phyloP scores from a whole-genome alignment of 2,888 invertebrate species.

The Fissipunctia ypsillon region DNA sequence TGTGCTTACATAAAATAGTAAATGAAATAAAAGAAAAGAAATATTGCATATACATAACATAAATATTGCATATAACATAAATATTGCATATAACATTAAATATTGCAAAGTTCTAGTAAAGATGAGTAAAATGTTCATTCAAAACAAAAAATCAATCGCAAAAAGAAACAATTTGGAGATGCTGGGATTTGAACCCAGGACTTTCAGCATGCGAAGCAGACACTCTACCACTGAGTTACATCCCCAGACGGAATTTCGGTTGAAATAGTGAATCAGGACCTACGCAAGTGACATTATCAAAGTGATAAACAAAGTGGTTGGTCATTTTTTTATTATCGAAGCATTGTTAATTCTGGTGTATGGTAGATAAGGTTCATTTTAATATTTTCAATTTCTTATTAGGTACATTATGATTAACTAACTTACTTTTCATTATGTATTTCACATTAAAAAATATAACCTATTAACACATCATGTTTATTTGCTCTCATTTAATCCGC shows the following conservation, averaged over 20 bases:
- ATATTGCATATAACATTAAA: too few species aligned
- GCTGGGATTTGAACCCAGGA: constrained; percentile 92
- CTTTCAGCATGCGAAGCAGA: constrained; percentile 93
- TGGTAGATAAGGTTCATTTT: background rate
- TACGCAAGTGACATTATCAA: constrained; percentile 19
- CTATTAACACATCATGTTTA: background rate
- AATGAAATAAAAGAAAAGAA: too few species aligned
- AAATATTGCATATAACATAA: too few species aligned
- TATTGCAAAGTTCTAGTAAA: background rate
- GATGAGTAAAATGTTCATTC: fast-evolving
- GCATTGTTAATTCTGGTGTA: too few species aligned
- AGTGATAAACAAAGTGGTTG: background rate
- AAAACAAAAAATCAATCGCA: constrained; percentile 12
- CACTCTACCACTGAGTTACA: constrained; percentile 91
- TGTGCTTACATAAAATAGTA: too few species aligned
- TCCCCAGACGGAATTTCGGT: constrained; percentile 68
- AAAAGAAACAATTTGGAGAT: constrained; percentile 84
- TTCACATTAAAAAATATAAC: background rate
- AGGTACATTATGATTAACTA: background rate
- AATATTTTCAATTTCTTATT: background rate
- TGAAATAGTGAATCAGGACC: constrained; percentile 61
- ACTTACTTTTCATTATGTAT: background rate
- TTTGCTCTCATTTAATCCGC: constrained; percentile 53
- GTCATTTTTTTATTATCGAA: background rate
- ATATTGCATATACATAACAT: too few species aligned